Evolutionary conservation across 2,797 vertebrate genomes (phyloP).

Genomic region (Sebastes itinus): DNA sequence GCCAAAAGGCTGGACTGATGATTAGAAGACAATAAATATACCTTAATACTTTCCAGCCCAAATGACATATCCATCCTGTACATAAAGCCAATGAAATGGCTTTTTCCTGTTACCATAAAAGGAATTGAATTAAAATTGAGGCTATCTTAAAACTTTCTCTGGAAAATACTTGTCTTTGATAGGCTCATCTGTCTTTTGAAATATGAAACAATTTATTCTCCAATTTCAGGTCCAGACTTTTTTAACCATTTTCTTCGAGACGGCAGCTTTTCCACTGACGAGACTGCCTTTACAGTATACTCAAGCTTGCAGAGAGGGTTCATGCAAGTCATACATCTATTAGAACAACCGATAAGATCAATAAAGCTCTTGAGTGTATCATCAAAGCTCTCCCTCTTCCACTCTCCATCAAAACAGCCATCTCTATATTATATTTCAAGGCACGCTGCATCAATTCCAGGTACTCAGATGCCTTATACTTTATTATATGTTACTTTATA

Average conservation of each 20-base stretch:
- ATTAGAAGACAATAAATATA: conserved; percentile 3
- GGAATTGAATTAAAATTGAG: background rate
- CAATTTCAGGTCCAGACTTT: background rate
- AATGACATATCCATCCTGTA: background rate
- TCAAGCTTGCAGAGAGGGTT: background rate
- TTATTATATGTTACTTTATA: background rate
- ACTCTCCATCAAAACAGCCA: background rate
- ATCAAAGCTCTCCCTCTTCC: background rate
- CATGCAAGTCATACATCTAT: background rate
- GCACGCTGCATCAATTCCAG: background rate
- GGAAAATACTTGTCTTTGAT: background rate
- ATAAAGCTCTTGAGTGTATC: background rate
- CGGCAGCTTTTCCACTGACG: background rate
- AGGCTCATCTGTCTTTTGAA: background rate
- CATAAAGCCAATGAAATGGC: background rate
- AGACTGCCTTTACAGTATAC: background rate
- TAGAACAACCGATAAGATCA: conserved; percentile 24
- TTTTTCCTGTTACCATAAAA: background rate
- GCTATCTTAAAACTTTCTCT: background rate
- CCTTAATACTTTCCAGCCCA: background rate
- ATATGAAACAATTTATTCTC: background rate
- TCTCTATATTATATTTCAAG: background rate
- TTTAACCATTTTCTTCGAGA: background rate
- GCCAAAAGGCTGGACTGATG: background rate
- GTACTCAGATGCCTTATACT: background rate